These are phyloP conservation scores for Ips typographus DNA, from an alignment of 1,140 invertebrate species.

Conservation along the genomic window DNA sequence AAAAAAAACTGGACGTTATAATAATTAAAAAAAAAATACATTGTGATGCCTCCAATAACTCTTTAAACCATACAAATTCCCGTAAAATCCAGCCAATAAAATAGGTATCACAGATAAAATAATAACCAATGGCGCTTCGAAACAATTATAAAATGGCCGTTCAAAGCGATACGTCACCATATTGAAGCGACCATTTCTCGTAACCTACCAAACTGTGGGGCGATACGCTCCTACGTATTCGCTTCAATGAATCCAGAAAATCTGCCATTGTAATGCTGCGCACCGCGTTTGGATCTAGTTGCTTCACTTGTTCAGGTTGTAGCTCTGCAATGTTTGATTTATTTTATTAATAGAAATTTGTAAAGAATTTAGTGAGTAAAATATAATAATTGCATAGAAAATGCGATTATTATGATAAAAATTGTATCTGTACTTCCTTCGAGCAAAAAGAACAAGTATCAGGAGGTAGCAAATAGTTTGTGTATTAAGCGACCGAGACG, in stretches of 20 bases:
- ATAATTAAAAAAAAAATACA: too few species aligned
- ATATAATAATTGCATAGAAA: too few species aligned
- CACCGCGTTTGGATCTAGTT: conserved; percentile 77
- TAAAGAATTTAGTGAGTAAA: too few species aligned
- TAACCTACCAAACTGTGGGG: conserved; percentile 81
- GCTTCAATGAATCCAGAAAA: conserved; percentile 86
- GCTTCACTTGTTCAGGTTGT: conserved; percentile 82
- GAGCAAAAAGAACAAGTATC: too few species aligned
- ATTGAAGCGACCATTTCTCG: conserved; percentile 92
- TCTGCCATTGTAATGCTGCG: conserved; percentile 85
- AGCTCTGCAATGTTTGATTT: conserved; percentile 61
- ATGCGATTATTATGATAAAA: too few species aligned
- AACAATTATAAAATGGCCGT: neutral
- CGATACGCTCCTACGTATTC: conserved; percentile 88
- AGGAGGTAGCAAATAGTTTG: too few species aligned
- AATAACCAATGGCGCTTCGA: conserved; percentile 7
- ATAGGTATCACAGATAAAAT: conserved; percentile 26
- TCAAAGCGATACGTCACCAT: conserved; percentile 80
- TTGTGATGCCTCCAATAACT: too few species aligned
- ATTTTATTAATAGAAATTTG: neutral
- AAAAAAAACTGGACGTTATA: neutral
- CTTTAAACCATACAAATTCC: too few species aligned
- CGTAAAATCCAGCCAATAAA: neutral
- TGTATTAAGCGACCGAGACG: too few species aligned
- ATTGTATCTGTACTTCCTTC: too few species aligned